Evolutionary conservation across 2,888 invertebrate genomes (phyloP), one percentile per base, ranked within the genome.

Genomic region (Sphaerophoria rueppellii): DNA sequence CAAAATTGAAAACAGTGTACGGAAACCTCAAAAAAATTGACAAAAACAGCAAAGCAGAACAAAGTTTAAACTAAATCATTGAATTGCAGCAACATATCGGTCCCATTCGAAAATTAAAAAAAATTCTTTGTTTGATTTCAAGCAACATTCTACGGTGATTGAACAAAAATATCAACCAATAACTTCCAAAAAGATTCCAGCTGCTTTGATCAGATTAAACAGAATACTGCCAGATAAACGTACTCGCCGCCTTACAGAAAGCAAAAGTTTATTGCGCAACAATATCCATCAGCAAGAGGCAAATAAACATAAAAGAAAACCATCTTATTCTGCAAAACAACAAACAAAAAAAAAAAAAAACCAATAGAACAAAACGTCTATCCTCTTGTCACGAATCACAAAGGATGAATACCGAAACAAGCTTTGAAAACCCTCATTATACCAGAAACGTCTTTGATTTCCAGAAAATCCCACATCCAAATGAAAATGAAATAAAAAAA

Each of bases 381-480:
- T 50, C 52, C 75, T 67, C 52, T 63, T 73, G 79, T 83, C 83
- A 83, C 75, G 83, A 71, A 79, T 54, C 71, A 83, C 79, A 75
- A 83, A 83, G 79, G 79, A 83, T 83, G 79, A 75, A 74, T 71
- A 69, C 50, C 67, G 61, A n/a, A 76, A 37, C 57, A 34, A 70
- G 35, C 16, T 14, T 24, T 40, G 69, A 58, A 81, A 79, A 50
- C 67, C 61, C 83, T 83, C 78, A 79, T 83, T 79, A 79, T 71
- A 74, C 52, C 57, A 72, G n/a, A 58, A 48, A 40, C 55, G 77
- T 73, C 78, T 77, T 50, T 73, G 75, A 71, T 69, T 80, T 79
- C 83, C 79, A 79, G 72, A 83, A 75, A 83, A 73, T 83, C 83
- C 83, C 83, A 83, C 83, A 83, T 83, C 83, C 57, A 75, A 83